Percentiles rank a stretch among this genome's conserved stretches.
Conservation (phyloP, 2,888 invertebrate genomes). For the Macrophya annulata region DNA sequence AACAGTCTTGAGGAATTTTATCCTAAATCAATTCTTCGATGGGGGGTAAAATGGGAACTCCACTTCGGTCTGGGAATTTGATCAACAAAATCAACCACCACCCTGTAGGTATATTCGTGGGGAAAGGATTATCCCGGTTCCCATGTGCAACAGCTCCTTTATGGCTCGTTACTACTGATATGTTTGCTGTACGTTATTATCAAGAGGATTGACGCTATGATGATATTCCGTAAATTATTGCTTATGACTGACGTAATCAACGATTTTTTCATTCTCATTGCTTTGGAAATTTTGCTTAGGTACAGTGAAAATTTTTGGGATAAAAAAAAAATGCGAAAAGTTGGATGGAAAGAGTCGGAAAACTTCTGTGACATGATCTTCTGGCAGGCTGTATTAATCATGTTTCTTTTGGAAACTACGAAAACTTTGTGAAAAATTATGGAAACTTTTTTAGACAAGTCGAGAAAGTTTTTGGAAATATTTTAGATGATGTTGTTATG, state of each 20-base stretch:
- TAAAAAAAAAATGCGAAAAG: background rate
- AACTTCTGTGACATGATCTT: background rate
- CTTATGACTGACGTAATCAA: background rate
- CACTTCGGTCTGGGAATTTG: background rate
- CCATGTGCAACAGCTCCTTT: constrained; percentile 76
- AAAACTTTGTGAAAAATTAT: too few species aligned
- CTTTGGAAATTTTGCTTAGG: background rate
- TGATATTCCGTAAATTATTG: background rate
- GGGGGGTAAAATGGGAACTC: background rate
- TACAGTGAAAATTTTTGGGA: background rate
- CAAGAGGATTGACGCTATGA: constrained; percentile 73
- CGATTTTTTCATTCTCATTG: background rate
- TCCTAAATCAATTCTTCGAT: constrained; percentile 30
- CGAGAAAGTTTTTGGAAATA: too few species aligned
- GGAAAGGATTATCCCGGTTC: constrained; percentile 73
- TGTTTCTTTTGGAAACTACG: background rate
- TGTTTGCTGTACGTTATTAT: constrained; percentile 70
- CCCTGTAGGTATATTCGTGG: constrained; percentile 10
- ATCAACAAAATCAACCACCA: background rate
- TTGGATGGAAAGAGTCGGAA: background rate
- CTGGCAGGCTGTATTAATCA: background rate
- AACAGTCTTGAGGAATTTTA: constrained; percentile 8
- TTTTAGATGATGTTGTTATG: too few species aligned
- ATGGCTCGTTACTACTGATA: constrained; percentile 77
- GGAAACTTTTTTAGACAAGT: too few species aligned